Evolutionary conservation across 2,113 vertebrate species (phyloP), one percentile per base, ranked within the genome.

Genomic region (Chroicocephalus ridibundus): DNA sequence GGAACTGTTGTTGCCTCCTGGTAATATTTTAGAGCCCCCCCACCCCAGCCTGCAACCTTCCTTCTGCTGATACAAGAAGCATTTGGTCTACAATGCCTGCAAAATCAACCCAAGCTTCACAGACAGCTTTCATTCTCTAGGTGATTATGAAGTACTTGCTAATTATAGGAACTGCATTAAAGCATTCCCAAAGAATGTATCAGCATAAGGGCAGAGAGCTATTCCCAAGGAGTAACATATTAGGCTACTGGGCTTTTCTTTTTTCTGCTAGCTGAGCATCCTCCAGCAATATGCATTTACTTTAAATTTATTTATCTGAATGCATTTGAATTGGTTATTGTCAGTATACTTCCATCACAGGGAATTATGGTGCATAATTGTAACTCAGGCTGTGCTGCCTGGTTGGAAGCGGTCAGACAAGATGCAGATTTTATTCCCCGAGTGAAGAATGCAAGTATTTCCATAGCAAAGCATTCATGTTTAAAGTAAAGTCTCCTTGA

Each of bases 361-460:
- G 75, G 75, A 95, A 55, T 68, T 89, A 60, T 19, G 17, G 19
- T 62, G 71, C 71, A 77, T 88, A 95, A 93, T 87, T 89, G 58
- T 85, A 87, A 70, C 62, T 83, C 60, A 75, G 36, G 47, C 47
- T 91, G 46, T 44, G 51, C 51, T 86, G 72, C 57, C 74, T 75
- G 62, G 29, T 71, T 84, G 82, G 88, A 88, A 94, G 47, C 1
- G 0, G 68, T 70, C 87, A 78, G 81, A 89, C 71, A 82, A 95
- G 51, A 93, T 87, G 71, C 68, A 86, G 54, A 92, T 95, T 93
- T 94, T 89, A 92, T 87, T 94, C 78, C 81, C 66, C 10, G 25
- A 75, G 40, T 94, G 84, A 78, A 88, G 83, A 94, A 96, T 82
- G 70, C 51, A 94, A 97, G 77, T n/a, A 94, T 91, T 96, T 95